Evolutionary conservation across 1,140 invertebrate species (phyloP).

Genomic region (Laupala kohalensis): DNA sequence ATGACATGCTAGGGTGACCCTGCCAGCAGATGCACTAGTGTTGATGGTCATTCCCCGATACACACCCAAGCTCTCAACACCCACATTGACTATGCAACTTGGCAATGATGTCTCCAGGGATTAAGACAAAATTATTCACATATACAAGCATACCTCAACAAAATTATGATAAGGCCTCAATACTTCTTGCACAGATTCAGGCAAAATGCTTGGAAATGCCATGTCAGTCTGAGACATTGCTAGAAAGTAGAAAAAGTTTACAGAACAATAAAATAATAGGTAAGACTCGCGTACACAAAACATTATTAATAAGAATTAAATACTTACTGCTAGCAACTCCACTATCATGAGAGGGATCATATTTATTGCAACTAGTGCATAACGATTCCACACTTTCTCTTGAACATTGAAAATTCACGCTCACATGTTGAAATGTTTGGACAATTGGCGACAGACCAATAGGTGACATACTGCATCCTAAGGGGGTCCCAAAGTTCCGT

Average conservation of each 20-base stretch:
- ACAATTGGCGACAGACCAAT: background rate
- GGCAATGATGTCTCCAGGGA: no score
- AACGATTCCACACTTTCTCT: background rate
- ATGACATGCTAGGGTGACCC: no score
- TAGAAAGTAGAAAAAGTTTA: background rate
- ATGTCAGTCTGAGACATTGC: background rate
- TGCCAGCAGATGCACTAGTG: no score
- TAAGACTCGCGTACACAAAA: background rate
- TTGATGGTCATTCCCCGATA: no score
- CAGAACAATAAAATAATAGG: background rate
- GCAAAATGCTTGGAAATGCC: background rate
- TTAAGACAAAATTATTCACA: no score
- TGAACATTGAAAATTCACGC: background rate
- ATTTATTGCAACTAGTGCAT: background rate
- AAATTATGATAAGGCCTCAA: background rate
- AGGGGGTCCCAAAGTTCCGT: background rate
- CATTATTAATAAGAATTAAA: background rate
- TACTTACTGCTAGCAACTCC: background rate
- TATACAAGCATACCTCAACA: background rate
- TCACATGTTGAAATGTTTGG: background rate
- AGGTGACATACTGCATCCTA: background rate
- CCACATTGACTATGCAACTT: no score
- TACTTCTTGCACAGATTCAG: background rate
- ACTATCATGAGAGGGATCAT: background rate
- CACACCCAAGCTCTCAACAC: no score